These are phyloP conservation scores for Ceratosolen fusciceps DNA, from an alignment of 1,140 invertebrate species.

Conservation along the genomic window DNA sequence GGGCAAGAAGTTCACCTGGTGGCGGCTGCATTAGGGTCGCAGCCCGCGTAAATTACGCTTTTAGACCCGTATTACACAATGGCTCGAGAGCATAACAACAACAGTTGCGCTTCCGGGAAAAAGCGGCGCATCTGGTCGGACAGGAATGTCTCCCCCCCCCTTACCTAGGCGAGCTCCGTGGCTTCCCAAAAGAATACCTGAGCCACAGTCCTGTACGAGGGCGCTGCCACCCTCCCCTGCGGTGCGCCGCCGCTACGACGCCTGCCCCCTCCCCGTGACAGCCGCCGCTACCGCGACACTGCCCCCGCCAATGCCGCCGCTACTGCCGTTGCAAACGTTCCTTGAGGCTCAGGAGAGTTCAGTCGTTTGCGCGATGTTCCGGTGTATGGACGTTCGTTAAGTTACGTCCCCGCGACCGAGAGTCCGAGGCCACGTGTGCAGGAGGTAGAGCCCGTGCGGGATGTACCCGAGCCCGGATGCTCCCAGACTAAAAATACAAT, in stretches of 20 bases:
- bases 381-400: not conserved
- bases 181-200: not conserved
- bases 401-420: too few relatives aligned
- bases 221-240: not conserved
- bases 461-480: not conserved
- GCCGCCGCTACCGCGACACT: not conserved
- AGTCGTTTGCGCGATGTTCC: conserved; percentile 2
- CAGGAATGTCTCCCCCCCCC: not conserved
- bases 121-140: not conserved
- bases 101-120: not conserved
- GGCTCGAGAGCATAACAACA: too few relatives aligned
- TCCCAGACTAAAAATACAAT: not conserved
- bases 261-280: too few relatives aligned
- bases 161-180: not conserved
- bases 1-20: not conserved
- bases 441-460: not conserved
- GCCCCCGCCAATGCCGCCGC: not conserved
- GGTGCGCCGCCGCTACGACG: too few relatives aligned
- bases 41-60: not conserved
- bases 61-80: not conserved
- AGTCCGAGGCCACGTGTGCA: not conserved
- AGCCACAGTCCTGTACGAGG: not conserved
- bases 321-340: not conserved
- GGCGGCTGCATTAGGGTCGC: not conserved
- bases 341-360: not conserved